Evolutionary conservation across 2,888 invertebrate genomes (phyloP).

Genomic region (Lathronympha strigana): DNA sequence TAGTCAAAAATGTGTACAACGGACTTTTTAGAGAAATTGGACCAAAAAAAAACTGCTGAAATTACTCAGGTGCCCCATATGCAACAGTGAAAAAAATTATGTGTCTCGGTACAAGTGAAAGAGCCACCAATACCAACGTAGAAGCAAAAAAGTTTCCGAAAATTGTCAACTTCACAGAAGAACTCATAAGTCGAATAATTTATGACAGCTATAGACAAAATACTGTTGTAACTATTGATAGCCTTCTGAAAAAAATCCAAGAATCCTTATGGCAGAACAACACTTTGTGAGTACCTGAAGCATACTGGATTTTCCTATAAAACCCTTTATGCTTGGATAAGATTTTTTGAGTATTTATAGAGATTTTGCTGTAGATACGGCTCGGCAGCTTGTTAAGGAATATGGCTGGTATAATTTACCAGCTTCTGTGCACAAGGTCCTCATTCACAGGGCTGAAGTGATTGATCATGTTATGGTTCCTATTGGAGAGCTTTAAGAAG

Average conservation of each 20-base stretch:
- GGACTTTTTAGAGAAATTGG: constrained; percentile 23
- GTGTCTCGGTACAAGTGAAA: neutral
- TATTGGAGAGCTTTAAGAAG: too few relatives aligned
- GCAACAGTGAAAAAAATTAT: constrained; percentile 18
- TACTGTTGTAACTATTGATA: constrained; percentile 3
- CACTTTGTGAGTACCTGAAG: constrained; percentile 16
- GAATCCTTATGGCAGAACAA: constrained; percentile 14
- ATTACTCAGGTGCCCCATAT: constrained; percentile 23
- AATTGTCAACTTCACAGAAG: constrained; percentile 12
- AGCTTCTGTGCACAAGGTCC: too few relatives aligned
- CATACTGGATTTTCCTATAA: constrained; percentile 19
- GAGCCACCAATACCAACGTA: constrained; percentile 6
- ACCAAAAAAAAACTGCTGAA: constrained; percentile 16
- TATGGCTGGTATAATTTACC: too few relatives aligned
- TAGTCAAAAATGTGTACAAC: constrained; percentile 4
- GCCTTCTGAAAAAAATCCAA: constrained; percentile 8
- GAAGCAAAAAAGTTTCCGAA: constrained; percentile 17
- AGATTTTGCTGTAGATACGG: too few relatives aligned
- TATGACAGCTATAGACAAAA: constrained; percentile 3
- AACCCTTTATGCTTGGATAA: too few relatives aligned
- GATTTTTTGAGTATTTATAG: too few relatives aligned
- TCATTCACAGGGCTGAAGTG: too few relatives aligned
- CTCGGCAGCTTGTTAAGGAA: too few relatives aligned
- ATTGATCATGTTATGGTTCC: too few relatives aligned
- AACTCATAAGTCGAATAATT: constrained; percentile 11